Conservation (phyloP, 2,797 vertebrate species). For the Crocodylus rhombifer region DNA sequence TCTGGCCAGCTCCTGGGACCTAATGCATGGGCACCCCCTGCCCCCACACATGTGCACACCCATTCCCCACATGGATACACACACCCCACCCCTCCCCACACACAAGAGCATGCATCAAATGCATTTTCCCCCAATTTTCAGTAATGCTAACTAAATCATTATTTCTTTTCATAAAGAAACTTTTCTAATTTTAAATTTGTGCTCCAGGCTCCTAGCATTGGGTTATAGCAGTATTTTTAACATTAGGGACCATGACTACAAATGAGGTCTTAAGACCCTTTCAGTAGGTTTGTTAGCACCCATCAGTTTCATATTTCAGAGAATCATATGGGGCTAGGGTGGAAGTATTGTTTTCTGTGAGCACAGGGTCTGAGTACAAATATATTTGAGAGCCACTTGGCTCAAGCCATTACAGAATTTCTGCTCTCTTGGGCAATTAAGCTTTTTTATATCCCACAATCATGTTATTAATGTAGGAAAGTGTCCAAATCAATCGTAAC, state of each 20-base stretch:
- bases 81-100: not conserved
- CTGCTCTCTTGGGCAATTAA: not conserved
- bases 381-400: too few relatives aligned
- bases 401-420: not conserved
- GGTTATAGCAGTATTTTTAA: not conserved
- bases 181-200: not conserved
- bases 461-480: not conserved
- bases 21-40: too few relatives aligned
- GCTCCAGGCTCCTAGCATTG: accelerated
- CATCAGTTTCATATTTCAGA: too few relatives aligned
- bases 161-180: not conserved
- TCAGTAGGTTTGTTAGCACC: too few relatives aligned
- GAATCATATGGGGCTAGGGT: too few relatives aligned
- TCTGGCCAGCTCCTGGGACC: too few relatives aligned
- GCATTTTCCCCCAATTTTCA: not conserved
- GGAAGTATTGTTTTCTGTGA: too few relatives aligned
- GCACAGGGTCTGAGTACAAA: too few relatives aligned
- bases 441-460: not conserved
- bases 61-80: too few relatives aligned
- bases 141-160: accelerated
- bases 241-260: too few relatives aligned
- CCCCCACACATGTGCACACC: too few relatives aligned
- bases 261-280: too few relatives aligned
- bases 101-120: not conserved
- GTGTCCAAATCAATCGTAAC: not conserved